phyloP scores from a whole-genome alignment of 2,888 invertebrate genomes.

The Metalampra italica region DNA sequence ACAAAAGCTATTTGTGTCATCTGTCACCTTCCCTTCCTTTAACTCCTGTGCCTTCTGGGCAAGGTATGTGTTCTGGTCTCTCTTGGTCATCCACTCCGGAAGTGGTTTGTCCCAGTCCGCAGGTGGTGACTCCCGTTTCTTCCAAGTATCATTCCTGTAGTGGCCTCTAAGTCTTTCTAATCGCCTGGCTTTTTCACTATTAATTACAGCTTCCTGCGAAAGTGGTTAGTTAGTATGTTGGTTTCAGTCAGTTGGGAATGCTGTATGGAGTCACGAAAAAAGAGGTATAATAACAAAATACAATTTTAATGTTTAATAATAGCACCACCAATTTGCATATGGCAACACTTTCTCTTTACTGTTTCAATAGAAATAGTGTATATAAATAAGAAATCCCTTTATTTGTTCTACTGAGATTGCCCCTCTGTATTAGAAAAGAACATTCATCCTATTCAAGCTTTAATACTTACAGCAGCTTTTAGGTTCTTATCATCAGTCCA shows the following conservation, averaged over 20 bases:
- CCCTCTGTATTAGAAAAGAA: too few relatives aligned
- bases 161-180: constrained; percentile 81
- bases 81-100: constrained; percentile 85
- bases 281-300: too few relatives aligned
- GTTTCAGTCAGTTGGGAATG: neutral
- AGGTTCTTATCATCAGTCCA: constrained; percentile 81
- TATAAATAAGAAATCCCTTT: too few relatives aligned
- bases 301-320: too few relatives aligned
- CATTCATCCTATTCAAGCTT: too few relatives aligned
- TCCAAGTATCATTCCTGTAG: constrained; percentile 88
- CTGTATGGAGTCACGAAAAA: too few relatives aligned
- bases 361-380: too few relatives aligned
- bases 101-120: constrained; percentile 89
- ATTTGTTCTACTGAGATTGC: too few relatives aligned
- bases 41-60: constrained; percentile 81
- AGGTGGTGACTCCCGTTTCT: constrained; percentile 85
- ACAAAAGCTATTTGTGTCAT: constrained; percentile 41
- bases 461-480: constrained; percentile 81
- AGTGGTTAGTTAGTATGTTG: neutral
- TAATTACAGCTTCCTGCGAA: constrained; percentile 80
- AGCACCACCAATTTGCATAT: too few relatives aligned
- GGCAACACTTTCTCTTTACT: too few relatives aligned
- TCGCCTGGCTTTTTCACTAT: constrained; percentile 84
- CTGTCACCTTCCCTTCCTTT: constrained; percentile 50
- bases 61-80: constrained; percentile 83